These are phyloP conservation scores for Philaenus spumarius DNA, from an alignment of 1,140 invertebrate species.

Conservation along the genomic window DNA sequence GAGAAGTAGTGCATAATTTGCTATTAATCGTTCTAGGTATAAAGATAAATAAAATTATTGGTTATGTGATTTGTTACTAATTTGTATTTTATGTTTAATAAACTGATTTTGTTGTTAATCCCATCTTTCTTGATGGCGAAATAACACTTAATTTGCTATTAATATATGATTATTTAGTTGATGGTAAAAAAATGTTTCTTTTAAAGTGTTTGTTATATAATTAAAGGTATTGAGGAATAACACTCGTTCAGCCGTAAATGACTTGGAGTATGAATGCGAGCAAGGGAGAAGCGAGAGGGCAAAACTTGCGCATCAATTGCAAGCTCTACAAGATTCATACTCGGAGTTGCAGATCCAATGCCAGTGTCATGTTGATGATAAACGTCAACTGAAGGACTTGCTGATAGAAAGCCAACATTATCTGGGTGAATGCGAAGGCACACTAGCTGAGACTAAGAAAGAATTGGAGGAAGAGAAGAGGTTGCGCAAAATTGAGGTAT, in stretches of 20 bases:
- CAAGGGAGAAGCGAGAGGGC: conserved; percentile 64
- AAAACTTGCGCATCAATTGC: conserved; percentile 59
- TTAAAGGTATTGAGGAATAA: conserved; percentile 70
- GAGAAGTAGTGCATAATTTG: too few species aligned
- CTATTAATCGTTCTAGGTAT: too few species aligned
- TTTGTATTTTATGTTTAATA: too few species aligned
- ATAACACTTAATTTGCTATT: too few species aligned
- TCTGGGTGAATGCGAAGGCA: conserved; percentile 50
- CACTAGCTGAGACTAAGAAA: conserved; percentile 47
- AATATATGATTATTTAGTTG: too few species aligned
- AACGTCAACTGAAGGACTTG: conserved; percentile 57
- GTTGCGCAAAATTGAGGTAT: conserved; percentile 49
- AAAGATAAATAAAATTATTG: too few species aligned
- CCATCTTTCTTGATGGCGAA: too few species aligned
- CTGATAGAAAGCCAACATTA: conserved; percentile 60
- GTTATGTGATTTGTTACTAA: too few species aligned
- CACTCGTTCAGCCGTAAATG: conserved; percentile 69
- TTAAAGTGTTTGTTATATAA: too few species aligned
- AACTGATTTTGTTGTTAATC: too few species aligned
- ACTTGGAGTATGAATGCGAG: conserved; percentile 70
- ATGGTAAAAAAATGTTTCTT: too few species aligned
- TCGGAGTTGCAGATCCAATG: conserved; percentile 63
- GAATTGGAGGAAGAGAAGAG: conserved; percentile 52
- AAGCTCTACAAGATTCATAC: conserved; percentile 56
- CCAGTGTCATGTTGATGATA: conserved; percentile 70